These are phyloP conservation scores for Calyptomena viridis DNA, from an alignment of 2,113 vertebrate species.

Conservation along the genomic window DNA sequence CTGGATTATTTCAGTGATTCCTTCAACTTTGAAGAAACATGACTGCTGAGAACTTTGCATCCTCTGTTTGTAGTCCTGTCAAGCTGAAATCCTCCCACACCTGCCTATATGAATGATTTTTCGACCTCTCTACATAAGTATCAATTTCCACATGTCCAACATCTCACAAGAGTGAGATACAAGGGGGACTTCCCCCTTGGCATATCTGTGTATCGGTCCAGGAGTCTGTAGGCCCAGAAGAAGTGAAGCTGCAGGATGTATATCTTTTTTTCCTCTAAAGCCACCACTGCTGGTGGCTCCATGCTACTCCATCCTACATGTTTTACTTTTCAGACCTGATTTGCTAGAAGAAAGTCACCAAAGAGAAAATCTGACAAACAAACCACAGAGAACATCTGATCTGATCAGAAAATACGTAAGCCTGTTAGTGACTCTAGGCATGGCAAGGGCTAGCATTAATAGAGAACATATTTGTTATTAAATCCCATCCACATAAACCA, in stretches of 20 bases:
- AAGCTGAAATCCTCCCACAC: neutral
- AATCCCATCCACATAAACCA: slow-evolving; percentile 29
- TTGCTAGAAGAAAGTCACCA: slow-evolving; percentile 15
- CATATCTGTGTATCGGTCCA: neutral
- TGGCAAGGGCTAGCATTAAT: slow-evolving; percentile 27
- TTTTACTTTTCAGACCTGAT: neutral
- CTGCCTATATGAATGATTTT: neutral
- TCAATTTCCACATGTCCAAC: neutral
- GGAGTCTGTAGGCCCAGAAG: neutral
- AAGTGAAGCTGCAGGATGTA: neutral
- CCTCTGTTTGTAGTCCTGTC: neutral
- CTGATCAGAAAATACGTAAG: slow-evolving; percentile 20
- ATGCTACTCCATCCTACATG: neutral
- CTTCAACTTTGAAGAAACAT: neutral
- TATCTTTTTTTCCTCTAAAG: neutral
- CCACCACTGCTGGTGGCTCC: neutral
- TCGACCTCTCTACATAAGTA: neutral
- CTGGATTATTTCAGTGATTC: neutral
- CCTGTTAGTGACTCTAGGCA: slow-evolving; percentile 14
- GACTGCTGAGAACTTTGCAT: neutral
- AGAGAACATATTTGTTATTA: slow-evolving; percentile 62
- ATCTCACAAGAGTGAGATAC: neutral
- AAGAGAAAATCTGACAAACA: slow-evolving; percentile 33
- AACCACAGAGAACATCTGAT: slow-evolving; percentile 51
- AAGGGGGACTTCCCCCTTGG: neutral